Evolutionary conservation across 1,140 invertebrate genomes (phyloP), one percentile per base, ranked within the genome.

Genomic region (Subanguina moxae): DNA sequence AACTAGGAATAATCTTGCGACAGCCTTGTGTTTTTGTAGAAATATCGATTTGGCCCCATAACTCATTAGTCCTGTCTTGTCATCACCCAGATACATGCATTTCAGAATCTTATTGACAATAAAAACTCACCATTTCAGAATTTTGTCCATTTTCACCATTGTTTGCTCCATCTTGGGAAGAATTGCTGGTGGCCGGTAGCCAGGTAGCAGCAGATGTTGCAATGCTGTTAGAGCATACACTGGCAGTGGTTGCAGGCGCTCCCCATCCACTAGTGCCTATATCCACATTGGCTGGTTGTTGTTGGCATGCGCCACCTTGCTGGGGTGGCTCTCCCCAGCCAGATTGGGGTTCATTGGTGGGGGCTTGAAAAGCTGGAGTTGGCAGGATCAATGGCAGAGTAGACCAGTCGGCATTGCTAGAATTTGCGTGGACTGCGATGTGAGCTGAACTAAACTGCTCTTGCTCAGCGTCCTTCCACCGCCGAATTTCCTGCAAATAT

Each of bases 391-490:
- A 25, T 23, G 58, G 58, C 1, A 65, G 30, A 1, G 65, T 67
- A n/a, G 65, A 21, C 65, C 65, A 67, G 48, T 67, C 65, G 30
- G 25, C 32, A 11, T 57, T 57, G 15, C 28, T 61, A 8, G 65
- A 57, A 59, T 45, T 27, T 1, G 62, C 52, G 13, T 32, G 13
- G n/a, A 30, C 21, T 8, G 23, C 58, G 3, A 8, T 19, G 23
- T 52, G 48, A 21, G 48, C 48, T 25, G 23, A 21, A 19, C 23
- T 25, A 15, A 57, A 57, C 17, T 57, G 27, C 19, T 45, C 56
- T 13, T 32, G 25, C 13, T 67, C 65, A 19, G 59, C 57, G 8
- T 59, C 52, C 64, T 67, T 67, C 65, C 65, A 67, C 23, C 48
- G 65, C 19, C 57, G 52, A 62, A 67, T 67, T 62, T 64, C 46